phyloP scores from a whole-genome alignment of 2,797 vertebrate species.

The Cheirogaleus major region DNA sequence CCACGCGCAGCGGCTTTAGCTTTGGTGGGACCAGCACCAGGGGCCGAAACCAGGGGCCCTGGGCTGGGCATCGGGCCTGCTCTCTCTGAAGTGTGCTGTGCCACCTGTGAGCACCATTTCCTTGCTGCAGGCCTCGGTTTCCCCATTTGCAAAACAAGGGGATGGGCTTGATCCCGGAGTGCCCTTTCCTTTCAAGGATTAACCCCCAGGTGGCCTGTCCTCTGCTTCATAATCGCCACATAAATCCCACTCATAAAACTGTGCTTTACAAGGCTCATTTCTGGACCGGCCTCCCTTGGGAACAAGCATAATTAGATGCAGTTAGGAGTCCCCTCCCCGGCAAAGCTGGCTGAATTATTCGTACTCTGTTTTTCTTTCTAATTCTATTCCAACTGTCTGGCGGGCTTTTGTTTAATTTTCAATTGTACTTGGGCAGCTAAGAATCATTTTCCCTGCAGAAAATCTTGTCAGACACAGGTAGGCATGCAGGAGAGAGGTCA shows the following conservation, averaged over 20 bases:
- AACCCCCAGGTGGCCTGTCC: neutral
- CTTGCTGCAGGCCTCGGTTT: neutral
- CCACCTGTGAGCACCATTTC: neutral
- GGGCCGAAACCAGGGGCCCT: neutral
- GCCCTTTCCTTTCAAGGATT: neutral
- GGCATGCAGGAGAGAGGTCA: neutral
- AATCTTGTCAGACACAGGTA: neutral
- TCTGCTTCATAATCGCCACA: neutral
- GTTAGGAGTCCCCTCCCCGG: constrained; percentile 72
- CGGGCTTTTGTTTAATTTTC: constrained; percentile 40
- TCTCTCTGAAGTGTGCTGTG: neutral
- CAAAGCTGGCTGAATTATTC: constrained; percentile 79
- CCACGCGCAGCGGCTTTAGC: rapidly evolving
- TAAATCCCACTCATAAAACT: neutral
- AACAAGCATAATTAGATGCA: constrained; percentile 67
- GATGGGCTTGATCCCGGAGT: neutral
- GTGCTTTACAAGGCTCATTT: constrained; percentile 61
- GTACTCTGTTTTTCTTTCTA: constrained; percentile 61
- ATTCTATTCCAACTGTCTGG: constrained; percentile 56
- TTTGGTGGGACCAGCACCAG: neutral
- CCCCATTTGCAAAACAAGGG: neutral
- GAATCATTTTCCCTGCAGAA: constrained; percentile 35
- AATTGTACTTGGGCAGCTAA: constrained; percentile 47
- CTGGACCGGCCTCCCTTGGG: constrained; percentile 63
- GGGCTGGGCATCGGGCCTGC: rapidly evolving